phyloP scores from a whole-genome alignment of 2,888 invertebrate genomes.

The Zygothrica quintamaculata region DNA sequence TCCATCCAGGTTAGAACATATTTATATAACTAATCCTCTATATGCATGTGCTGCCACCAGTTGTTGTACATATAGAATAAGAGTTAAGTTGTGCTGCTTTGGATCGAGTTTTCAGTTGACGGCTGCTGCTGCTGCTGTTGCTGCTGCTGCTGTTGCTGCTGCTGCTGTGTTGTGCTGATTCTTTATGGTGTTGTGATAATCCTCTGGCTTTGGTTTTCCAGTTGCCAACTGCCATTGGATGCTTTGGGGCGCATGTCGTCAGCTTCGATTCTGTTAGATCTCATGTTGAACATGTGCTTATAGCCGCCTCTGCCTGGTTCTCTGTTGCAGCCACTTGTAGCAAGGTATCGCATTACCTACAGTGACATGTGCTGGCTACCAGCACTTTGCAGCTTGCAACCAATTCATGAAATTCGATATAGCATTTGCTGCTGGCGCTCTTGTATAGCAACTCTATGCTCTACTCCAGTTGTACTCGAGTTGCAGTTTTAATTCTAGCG shows the following conservation, averaged over 20 bases:
- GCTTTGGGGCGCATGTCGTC: conserved; percentile 36
- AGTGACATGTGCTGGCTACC: conserved; percentile 71
- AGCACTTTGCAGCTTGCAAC: conserved; percentile 20
- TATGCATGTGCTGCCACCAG: neutral
- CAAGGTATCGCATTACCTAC: conserved; percentile 53
- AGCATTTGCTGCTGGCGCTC: conserved; percentile 64
- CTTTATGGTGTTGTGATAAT: conserved; percentile 17
- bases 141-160: neutral
- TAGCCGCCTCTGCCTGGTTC: conserved; percentile 50
- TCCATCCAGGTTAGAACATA: too few species aligned
- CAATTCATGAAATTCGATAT: conserved; percentile 64
- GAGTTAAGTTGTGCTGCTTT: conserved; percentile 7
- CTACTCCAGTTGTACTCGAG: conserved; percentile 13
- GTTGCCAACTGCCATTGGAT: conserved; percentile 18
- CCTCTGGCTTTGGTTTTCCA: conserved; percentile 15
- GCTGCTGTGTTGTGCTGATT: conserved; percentile 19
- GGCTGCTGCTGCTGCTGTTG: conserved; percentile 12
- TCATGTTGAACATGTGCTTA: conserved; percentile 76
- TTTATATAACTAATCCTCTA: too few species aligned
- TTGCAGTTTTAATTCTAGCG: neutral
- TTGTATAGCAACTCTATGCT: conserved; percentile 12
- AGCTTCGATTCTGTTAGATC: conserved; percentile 54
- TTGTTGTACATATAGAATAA: too few species aligned
- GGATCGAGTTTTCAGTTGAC: conserved; percentile 28
- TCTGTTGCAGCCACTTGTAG: conserved; percentile 30